Conservation (phyloP, 2,113 vertebrate genomes). For the Oreochromis tanganicae region DNA sequence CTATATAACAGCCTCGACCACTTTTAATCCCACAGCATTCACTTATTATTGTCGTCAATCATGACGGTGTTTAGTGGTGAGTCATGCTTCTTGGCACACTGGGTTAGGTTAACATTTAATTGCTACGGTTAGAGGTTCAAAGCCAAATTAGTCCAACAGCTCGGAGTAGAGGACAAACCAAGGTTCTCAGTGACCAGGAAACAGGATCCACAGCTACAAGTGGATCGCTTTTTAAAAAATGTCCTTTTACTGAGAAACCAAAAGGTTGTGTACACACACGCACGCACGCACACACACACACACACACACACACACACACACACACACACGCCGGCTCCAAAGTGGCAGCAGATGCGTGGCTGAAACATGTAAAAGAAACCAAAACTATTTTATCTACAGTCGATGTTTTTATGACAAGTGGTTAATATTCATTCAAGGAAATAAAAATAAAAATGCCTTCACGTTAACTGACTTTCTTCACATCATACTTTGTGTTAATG, state of each 20-base stretch:
- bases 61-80: background rate
- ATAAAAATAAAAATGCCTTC: background rate
- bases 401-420: background rate
- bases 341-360: constrained; percentile 39
- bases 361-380: constrained; percentile 28
- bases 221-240: background rate
- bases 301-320: background rate
- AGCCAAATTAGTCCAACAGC: constrained; percentile 3
- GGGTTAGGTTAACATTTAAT: constrained; percentile 14
- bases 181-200: constrained; percentile 36
- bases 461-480: background rate
- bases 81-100: constrained; percentile 9
- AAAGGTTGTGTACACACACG: constrained; percentile 3
- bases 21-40: background rate
- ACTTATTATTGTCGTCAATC: constrained; percentile 20
- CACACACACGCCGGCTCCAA: background rate
- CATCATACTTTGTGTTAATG: background rate
- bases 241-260: constrained; percentile 46
- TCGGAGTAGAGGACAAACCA: constrained; percentile 12
- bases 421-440: background rate
- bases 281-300: background rate
- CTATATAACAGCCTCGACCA: background rate
- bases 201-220: background rate
- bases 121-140: constrained; percentile 41
- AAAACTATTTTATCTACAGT: background rate